phyloP scores from a whole-genome alignment of 2,888 invertebrate species.

The Danaus chrysippus region DNA sequence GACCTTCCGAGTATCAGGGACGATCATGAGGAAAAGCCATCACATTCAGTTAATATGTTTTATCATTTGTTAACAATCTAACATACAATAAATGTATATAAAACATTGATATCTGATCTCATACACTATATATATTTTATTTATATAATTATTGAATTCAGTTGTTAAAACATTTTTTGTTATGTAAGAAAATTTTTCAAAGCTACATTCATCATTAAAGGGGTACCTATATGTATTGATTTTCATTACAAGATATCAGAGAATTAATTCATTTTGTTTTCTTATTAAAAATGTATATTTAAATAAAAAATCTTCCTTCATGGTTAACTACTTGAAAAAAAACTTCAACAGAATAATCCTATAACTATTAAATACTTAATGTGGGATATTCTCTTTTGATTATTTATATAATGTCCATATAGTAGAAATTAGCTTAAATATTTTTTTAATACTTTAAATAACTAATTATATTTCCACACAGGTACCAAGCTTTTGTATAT shows the following conservation, averaged over 20 bases:
- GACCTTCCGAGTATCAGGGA: conserved; percentile 13
- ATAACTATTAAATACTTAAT: too few relatives aligned
- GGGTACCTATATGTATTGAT: too few relatives aligned
- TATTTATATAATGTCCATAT: too few relatives aligned
- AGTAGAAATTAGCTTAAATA: neutral
- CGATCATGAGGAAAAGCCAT: conserved; percentile 31
- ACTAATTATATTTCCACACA: conserved; percentile 25
- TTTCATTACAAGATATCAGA: too few relatives aligned
- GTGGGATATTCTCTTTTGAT: too few relatives aligned
- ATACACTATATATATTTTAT: neutral
- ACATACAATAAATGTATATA: neutral
- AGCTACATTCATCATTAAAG: too few relatives aligned
- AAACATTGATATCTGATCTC: conserved; percentile 2
- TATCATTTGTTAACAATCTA: neutral
- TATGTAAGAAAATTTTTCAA: too few relatives aligned
- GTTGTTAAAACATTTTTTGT: neutral
- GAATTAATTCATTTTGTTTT: too few relatives aligned
- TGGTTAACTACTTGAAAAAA: too few relatives aligned
- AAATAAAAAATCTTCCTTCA: too few relatives aligned
- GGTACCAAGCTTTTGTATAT: conserved; percentile 52
- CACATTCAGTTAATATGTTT: conserved; percentile 23
- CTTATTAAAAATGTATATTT: too few relatives aligned
- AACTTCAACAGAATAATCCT: too few relatives aligned
- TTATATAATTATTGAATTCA: neutral
- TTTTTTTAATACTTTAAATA: neutral